Evolutionary conservation across 2,797 vertebrate genomes (phyloP).

Genomic region (Capromys pilorides): DNA sequence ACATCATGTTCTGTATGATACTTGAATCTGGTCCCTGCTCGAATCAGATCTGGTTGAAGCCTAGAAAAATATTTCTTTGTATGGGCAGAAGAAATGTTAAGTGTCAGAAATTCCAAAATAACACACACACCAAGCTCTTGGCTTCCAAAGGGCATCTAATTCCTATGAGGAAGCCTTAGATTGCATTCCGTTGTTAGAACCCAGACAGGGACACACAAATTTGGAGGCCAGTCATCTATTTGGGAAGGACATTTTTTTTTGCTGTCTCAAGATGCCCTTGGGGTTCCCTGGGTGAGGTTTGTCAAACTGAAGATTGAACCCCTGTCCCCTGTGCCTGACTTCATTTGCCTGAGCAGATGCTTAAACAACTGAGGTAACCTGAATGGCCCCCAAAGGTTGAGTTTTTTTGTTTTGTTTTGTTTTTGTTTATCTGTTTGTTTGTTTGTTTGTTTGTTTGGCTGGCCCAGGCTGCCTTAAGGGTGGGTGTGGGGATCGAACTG

Average conservation of each 20-base stretch:
- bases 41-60: conserved; percentile 19
- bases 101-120: neutral
- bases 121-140: neutral
- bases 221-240: neutral
- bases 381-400: too few species aligned
- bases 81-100: neutral
- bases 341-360: too few species aligned
- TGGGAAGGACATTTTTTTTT: neutral
- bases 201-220: neutral
- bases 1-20: neutral
- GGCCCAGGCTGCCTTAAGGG: too few species aligned
- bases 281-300: too few species aligned
- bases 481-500: too few species aligned
- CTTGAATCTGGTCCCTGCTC: neutral
- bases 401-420: too few species aligned
- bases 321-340: too few species aligned
- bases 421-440: too few species aligned
- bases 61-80: neutral
- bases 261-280: too few species aligned
- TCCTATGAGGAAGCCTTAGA: neutral
- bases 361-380: too few species aligned
- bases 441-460: too few species aligned
- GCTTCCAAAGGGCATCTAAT: conserved; percentile 1
- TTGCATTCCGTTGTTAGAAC: neutral
- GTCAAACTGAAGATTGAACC: too few species aligned